phyloP scores from a whole-genome alignment of 2,113 vertebrate genomes.

The Megaceryle torquata region DNA sequence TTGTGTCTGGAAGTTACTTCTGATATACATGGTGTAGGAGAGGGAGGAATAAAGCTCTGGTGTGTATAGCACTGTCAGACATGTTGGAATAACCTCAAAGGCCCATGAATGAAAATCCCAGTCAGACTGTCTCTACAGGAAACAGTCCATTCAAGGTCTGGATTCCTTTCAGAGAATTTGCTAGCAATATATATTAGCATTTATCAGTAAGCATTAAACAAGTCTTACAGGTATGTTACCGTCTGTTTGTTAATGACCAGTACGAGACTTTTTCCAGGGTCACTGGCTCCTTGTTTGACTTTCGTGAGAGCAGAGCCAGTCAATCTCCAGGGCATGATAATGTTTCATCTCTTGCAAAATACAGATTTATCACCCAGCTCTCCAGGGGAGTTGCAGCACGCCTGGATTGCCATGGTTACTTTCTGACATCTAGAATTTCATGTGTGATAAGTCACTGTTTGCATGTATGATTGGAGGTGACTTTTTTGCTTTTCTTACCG shows the following conservation, averaged over 20 bases:
- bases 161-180: conserved; percentile 57
- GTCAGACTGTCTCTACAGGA: conserved; percentile 62
- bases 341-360: conserved; percentile 20
- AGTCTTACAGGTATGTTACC: conserved; percentile 41
- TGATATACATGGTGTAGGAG: conserved; percentile 40
- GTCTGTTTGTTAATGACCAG: conserved; percentile 1
- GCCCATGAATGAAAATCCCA: conserved; percentile 56
- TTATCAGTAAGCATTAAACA: conserved; percentile 58
- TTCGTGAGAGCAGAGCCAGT: neutral
- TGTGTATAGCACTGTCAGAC: conserved; percentile 49
- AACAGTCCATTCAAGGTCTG: conserved; percentile 32
- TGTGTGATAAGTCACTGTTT: neutral
- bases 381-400: neutral
- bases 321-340: neutral
- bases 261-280: neutral
- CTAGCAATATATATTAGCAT: conserved; percentile 37
- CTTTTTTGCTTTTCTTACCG: neutral
- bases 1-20: conserved; percentile 51
- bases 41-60: conserved; percentile 46
- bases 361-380: conserved; percentile 13
- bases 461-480: neutral
- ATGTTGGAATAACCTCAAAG: conserved; percentile 63
- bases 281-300: conserved; percentile 13
- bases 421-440: conserved; percentile 32
- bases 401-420: neutral